Evolutionary conservation across 1,140 invertebrate genomes (phyloP), one percentile per base, ranked within the genome.

Genomic region (Procambarus virginalis): DNA sequence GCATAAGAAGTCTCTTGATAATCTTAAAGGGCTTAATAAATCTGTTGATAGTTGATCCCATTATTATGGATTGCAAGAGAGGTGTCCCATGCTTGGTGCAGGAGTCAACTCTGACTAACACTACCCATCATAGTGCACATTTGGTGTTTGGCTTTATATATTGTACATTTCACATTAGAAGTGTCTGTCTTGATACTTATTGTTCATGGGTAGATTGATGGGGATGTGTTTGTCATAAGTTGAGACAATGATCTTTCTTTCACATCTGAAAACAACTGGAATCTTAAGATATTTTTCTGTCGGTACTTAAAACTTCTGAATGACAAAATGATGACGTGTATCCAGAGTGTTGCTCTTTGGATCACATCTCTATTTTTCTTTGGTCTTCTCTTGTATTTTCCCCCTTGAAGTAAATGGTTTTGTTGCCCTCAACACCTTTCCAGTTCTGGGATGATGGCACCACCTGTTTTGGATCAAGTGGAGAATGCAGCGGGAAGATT

Each of bases 241-340:
- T 86, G 73, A 80, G 34, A 76, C 70, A 89, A 89, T 89, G 87
- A 89, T 84, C 87, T 84, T 89, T 89, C 87, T 89, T 58, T 89
- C 87, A 89, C 87, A 89, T 89, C 87, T 84, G 79, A 83, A 83
- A 89, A 89, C 87, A 89, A 89, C 73, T 82, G 20, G 70, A 81
- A 55, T 81, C 51, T 12, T 22, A 14, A 46, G 64, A 78, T 68
- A 76, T 75, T 14, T 68, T 49, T 80, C 55, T 86, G 49, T 75
- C 60, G 70, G 51, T 86, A 6, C 73, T 86, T 34, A 79, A 60
- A 68, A 64, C 81, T 83, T 48, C 9, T 83, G 60, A 70, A 83
- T 70, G 81, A n/a, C 20, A 48, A 83, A n/a, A 70, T 14, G 5
- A n/a, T 49, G 48, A n/a, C 17, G n/a, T n/a, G 6, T 49, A 22